Evolutionary conservation across 2,888 invertebrate species (phyloP), one percentile per base, ranked within the genome.

Genomic region (Hydrotaea diabolus): DNA sequence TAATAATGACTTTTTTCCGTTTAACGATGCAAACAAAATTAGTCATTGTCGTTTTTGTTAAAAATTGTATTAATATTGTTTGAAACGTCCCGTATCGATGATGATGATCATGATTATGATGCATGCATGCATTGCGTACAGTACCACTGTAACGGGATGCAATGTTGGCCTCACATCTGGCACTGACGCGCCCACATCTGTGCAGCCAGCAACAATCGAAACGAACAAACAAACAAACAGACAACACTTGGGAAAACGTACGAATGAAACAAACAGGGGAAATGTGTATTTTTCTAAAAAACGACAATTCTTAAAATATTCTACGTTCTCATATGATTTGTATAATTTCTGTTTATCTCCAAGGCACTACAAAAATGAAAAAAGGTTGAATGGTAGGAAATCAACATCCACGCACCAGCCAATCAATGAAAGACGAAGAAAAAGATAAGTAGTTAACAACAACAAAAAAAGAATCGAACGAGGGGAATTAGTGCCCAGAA

Each of bases 21-120:
- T 79, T 72, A 53, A 64, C 72, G 62, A 46, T 66, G 64, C 62
- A 62, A 74, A 74, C 23, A 31, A 71, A 77, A 76, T 77, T 69
- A 82, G 85, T 85, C 85, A 85, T 85, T 85, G 74, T 73, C 76
- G 62, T 80, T 78, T 85, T 84, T 85, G 85, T 85, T 80, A 76
- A 80, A 73, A 82, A 82, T 82, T 85, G 72, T 77, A 77, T 73
- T 81, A 73, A 82, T 71, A 80, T 77, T 80, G 69, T 83, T 83
- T 83, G 76, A 26, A 53, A 31, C 69, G 23, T 69, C 39, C 43
- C 46, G 23, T 46, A 23, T 13, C 69, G 19, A 66, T 66, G 46
- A 36, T 64, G 64, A 46, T 15, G 69, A 23, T 66, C 23, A 36
- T 64, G 64, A 46, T 15, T 43, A 23, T 69, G 23, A 13, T 39